Evolutionary conservation across 2,113 vertebrate genomes (phyloP).

Genomic region (Oplegnathus fasciatus): DNA sequence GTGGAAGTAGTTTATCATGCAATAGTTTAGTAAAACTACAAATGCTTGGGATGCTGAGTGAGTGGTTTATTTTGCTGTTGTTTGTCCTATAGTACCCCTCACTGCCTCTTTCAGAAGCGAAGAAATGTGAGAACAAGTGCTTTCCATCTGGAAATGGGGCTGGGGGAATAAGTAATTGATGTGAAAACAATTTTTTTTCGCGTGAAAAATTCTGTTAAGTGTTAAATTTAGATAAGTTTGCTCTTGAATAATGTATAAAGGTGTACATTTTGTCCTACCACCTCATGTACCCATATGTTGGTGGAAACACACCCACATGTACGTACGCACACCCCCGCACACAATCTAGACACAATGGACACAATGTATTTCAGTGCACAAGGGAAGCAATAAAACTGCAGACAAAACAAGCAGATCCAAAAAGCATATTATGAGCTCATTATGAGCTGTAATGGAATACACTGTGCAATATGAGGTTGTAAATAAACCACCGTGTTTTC

Average conservation of each 20-base stretch:
- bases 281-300: not conserved
- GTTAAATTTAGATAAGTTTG: slow-evolving; percentile 22
- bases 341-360: slow-evolving; percentile 14
- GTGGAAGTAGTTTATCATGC: not conserved
- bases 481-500: slow-evolving; percentile 72
- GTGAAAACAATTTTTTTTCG: slow-evolving; percentile 8
- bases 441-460: slow-evolving; percentile 78
- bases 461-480: slow-evolving; percentile 64
- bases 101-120: not conserved
- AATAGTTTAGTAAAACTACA: not conserved
- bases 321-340: not conserved
- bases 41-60: not conserved
- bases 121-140: not conserved
- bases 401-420: slow-evolving; percentile 66
- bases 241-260: slow-evolving; percentile 20
- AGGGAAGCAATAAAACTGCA: slow-evolving; percentile 69
- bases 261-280: not conserved
- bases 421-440: slow-evolving; percentile 76
- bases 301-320: no score
- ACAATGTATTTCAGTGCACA: slow-evolving; percentile 34
- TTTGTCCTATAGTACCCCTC: not conserved
- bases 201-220: slow-evolving; percentile 3
- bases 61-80: not conserved
- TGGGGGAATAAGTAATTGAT: slow-evolving; percentile 13
- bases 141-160: not conserved